Evolutionary conservation across 1,140 invertebrate species (phyloP), one percentile per base, ranked within the genome.

Genomic region (Conus betulinus): DNA sequence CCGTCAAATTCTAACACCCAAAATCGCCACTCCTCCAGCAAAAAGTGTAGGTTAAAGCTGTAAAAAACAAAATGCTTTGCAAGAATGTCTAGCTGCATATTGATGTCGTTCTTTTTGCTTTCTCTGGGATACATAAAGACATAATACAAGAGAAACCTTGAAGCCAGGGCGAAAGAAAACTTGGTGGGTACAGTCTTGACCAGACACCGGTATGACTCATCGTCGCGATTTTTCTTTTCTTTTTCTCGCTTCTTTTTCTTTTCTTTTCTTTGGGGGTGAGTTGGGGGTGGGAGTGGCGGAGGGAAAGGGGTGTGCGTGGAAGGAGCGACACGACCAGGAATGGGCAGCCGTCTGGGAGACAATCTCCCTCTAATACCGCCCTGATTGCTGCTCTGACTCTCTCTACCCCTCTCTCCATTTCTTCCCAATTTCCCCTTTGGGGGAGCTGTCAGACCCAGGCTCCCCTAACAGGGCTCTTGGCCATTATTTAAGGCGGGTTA

Each of bases 321-420:
- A 71, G 23, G 23, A 71, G 67, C 67, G 67, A 71, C 11, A 71
- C 67, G 67, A 71, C 23, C 67, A 71, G 67, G 67, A 71, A 71
- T 71, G 67, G 67, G 17, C 67, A 20, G 67, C 67, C 67, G 67
- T 71, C 67, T 71, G 67, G 67, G 67, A 71, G 67, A 71, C 67
- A 71, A n/a, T 71, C 15, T n/a, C 67, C 67, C 67, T 1, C 20
- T 71, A 71, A 71, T 20, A 71, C 23, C 67, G 17, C 67, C 67
- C 67, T 71, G 67, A 71, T 71, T 71, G 67, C 67, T n/a, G 15
- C 15, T 71, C 7, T 71, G 23, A 71, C 23, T 71, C 67, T 63
- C 17, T 71, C 15, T 71, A 23, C 67, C 67, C 67, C 67, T n/a
- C 67, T 71, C 67, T n/a, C 67, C 67, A 71, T 60, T 60, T 60